phyloP scores from a whole-genome alignment of 1,140 invertebrate genomes.

The Agraylea sexmaculata region DNA sequence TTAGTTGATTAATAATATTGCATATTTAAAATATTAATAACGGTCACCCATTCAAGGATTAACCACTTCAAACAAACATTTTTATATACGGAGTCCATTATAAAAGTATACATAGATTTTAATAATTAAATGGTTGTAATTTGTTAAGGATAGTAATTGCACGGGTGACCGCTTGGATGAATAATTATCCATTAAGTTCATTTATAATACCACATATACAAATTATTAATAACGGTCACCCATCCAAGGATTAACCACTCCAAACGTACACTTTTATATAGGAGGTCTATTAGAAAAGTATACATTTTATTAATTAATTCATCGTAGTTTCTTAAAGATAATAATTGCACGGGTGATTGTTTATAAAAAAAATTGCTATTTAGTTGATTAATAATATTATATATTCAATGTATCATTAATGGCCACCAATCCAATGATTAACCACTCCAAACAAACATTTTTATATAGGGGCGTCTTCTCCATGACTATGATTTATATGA shows the following conservation, averaged over 20 bases:
- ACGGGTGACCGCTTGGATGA: background rate
- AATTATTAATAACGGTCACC: conserved; percentile 3
- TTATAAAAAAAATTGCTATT: background rate
- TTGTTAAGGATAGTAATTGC: background rate
- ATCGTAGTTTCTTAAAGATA: background rate
- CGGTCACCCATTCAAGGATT: background rate
- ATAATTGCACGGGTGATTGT: background rate
- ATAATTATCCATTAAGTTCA: background rate
- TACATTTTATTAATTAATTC: background rate
- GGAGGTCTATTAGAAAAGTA: background rate
- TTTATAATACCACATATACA: conserved; percentile 4
- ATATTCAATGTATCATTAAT: conserved; percentile 8
- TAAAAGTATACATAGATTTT: background rate
- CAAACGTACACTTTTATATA: background rate
- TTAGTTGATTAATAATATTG: background rate
- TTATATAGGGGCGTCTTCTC: background rate
- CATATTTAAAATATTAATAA: conserved; percentile 8
- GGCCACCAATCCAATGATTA: background rate
- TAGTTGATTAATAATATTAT: background rate
- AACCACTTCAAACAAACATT: conserved; percentile 4
- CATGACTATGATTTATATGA: too few relatives aligned
- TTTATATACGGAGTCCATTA: background rate
- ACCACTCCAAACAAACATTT: conserved; percentile 3
- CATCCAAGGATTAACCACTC: conserved; percentile 6
- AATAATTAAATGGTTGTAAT: background rate